A percentile compares a stretch with the other conserved stretches of the same genome.
phyloP scores from a whole-genome alignment of 2,888 invertebrate genomes.

The Lysandra bellargus region DNA sequence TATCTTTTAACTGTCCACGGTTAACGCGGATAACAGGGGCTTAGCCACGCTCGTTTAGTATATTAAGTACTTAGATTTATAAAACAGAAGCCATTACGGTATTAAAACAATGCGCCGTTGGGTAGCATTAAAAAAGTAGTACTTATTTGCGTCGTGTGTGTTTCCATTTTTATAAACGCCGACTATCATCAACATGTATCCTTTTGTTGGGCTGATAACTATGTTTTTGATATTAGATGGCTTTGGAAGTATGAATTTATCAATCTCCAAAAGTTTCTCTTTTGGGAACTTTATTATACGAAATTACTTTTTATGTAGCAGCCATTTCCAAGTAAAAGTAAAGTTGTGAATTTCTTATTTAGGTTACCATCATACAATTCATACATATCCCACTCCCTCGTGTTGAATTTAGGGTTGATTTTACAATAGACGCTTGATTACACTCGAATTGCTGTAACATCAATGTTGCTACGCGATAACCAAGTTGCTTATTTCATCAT shows the following conservation, averaged over 20 bases:
- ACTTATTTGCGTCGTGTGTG: neutral
- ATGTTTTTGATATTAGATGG: neutral
- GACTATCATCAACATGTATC: neutral
- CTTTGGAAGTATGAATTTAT: neutral
- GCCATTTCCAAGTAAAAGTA: neutral
- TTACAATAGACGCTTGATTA: conserved; percentile 18
- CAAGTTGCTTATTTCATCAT: neutral
- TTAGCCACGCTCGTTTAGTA: conserved; percentile 28
- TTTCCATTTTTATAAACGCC: neutral
- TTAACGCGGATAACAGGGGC: conserved; percentile 29
- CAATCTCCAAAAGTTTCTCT: neutral
- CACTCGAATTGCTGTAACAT: conserved; percentile 2
- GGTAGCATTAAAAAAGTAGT: neutral
- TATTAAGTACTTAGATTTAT: conserved; percentile 26
- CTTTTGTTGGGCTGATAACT: neutral
- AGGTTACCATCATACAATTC: neutral
- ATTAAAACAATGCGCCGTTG: conserved; percentile 30
- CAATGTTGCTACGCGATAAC: neutral
- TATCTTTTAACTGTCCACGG: conserved; percentile 26
- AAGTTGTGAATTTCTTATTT: neutral
- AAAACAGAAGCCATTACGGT: conserved; percentile 29
- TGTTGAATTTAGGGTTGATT: conserved; percentile 13
- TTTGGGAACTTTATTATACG: neutral
- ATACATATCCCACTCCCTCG: neutral
- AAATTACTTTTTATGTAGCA: neutral